phyloP scores from a whole-genome alignment of 1,140 invertebrate species.

The Drosophila repletoides region DNA sequence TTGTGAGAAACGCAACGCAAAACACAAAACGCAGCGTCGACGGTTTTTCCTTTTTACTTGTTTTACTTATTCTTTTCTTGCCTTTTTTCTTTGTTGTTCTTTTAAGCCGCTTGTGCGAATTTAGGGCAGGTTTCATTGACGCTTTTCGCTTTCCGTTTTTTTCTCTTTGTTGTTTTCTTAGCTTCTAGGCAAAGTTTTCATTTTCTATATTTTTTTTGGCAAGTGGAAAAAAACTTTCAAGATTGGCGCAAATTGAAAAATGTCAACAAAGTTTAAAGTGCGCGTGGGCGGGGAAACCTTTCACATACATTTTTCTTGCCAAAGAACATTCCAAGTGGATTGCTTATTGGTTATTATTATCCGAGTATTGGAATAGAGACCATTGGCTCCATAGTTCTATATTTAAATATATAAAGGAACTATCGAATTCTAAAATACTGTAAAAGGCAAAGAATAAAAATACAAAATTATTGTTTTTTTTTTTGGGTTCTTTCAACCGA shows the following conservation, averaged over 20 bases:
- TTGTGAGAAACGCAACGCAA: conserved; percentile 19
- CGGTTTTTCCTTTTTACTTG: conserved; percentile 47
- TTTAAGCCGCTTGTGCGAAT: conserved; percentile 75
- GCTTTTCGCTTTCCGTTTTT: conserved; percentile 28
- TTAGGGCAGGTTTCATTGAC: conserved; percentile 72
- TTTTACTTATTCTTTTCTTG: conserved; percentile 4
- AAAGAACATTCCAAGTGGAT: too few relatives aligned
- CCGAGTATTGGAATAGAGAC: too few relatives aligned
- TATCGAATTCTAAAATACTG: too few relatives aligned
- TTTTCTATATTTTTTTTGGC: conserved; percentile 14
- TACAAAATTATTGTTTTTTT: too few relatives aligned
- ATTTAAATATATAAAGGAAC: too few relatives aligned
- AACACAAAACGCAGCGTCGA: conserved; percentile 66
- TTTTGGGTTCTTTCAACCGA: too few relatives aligned
- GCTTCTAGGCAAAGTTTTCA: conserved; percentile 32
- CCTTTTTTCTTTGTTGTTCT: conserved; percentile 30
- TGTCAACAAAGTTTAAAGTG: conserved; percentile 47
- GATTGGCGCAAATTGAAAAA: conserved; percentile 46
- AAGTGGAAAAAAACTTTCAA: conserved; percentile 33
- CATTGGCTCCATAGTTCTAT: too few relatives aligned
- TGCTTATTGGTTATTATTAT: too few relatives aligned
- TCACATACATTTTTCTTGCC: too few relatives aligned
- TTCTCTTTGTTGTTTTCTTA: conserved; percentile 27
- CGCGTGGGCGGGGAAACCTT: neutral
- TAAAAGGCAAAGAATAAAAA: too few relatives aligned